Evolutionary conservation across 2,113 vertebrate species (phyloP), one percentile per base, ranked within the genome.

Genomic region (Melanotaenia duboulayi): DNA sequence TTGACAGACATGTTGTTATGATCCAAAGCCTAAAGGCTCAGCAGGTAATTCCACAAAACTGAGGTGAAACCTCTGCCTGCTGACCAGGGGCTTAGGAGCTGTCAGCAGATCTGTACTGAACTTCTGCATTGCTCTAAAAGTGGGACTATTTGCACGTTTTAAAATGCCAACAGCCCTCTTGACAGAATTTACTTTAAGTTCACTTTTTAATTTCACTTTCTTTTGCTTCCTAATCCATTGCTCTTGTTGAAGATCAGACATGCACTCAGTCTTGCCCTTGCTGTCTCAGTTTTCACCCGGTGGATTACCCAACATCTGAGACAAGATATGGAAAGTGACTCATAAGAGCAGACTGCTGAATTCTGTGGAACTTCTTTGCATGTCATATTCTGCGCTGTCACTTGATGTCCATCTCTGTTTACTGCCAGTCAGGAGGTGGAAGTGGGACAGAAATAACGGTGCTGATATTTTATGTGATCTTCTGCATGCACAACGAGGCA

Each of bases 391-490:
- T 42, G 22, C 48, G 60, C 79, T 75, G 76, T 83, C 81, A 74
- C 85, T 77, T 90, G 83, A 88, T 16, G 73, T 80, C 85, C 87
- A 52, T 57, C 65, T 84, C 86, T 88, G 82, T 90, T 91, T 81
- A 83, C 83, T 80, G 65, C 69, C 73, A 76, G 83, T 61, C 75
- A 65, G 54, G 73, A 85, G 83, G 73, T 73, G 82, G 71, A 87
- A 75, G 80, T 57, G 52, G 65, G 87, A 89, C 90, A 75, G 79
- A 91, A 92, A 93, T 91, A 92, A 88, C 65, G 17, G 71, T 25
- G 87, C 61, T 81, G 81, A 90, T 87, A 82, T 90, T 89, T 87
- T 76, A 81, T 80, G 86, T 88, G 90, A 82, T 89, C 82, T 83
- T 81, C 83, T 50, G 82, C 76, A 66, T 74, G 76, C 72, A 51